Evolutionary conservation across 1,140 invertebrate species (phyloP), one percentile per base, ranked within the genome.

Genomic region (Drosophila insularis): DNA sequence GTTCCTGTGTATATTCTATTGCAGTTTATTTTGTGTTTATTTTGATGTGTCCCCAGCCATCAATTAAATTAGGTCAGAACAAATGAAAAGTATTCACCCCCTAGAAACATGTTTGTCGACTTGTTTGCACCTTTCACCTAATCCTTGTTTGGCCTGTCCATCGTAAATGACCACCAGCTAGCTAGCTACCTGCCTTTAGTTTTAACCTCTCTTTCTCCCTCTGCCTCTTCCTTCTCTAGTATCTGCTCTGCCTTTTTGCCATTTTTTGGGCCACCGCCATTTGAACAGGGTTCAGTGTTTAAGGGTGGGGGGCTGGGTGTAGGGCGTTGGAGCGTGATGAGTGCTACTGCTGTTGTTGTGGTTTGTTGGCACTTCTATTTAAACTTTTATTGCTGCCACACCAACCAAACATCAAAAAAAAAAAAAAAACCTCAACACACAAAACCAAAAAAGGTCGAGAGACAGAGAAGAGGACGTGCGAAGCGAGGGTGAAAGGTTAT

Each of bases 321-420:
- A 21, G 43, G 82, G 82, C 78, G 81, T 79, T 87, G 74, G 76
- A 82, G 71, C 82, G 73, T 87, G 82, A 87, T 87, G 82, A 87
- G 82, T 87, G 82, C 79, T 50, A 50, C 43, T 50, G 43, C 43
- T 50, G 43, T 50, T 87, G 84, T 82, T 87, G 82, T 89, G 82
- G 82, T 82, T 87, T 87, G 82, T 87, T 87, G 82, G 79, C 75
- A 86, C 84, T 89, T 89, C 79, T 87, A 89, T 87, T 87, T 87
- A 87, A 87, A 87, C 82, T 89, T 87, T 87, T 87, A 87, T 87
- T 87, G 76, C 82, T 71, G 82, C 75, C 78, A 80, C 81, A 70
- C 79, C 87, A 81, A 69, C 75, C 71, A 79, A 79, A 17, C 17
- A 50, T 21, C 43, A 50, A 50, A 50, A 50, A 50, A 50, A 19